A percentile compares a stretch with the other conserved stretches of the same genome.
These are phyloP conservation scores for Trididemnum nubilum DNA, from an alignment of 23 tunicate genomes.

Conservation along the genomic window DNA sequence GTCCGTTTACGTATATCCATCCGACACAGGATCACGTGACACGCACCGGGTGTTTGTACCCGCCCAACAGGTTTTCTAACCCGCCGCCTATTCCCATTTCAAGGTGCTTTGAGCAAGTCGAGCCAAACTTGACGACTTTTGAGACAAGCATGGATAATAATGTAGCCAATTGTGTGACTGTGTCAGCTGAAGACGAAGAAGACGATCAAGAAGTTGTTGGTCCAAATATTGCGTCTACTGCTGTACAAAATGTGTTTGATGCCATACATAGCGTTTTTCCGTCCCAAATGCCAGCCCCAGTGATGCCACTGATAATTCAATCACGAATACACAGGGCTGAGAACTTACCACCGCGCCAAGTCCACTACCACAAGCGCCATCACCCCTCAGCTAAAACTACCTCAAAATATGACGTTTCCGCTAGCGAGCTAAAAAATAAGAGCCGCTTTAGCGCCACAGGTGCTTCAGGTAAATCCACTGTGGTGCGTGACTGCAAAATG, in stretches of 20 bases:
- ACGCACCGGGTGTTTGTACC: neutral
- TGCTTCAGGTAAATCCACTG: slow-evolving; percentile 54
- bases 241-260: neutral
- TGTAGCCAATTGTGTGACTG: slow-evolving; percentile 46
- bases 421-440: slow-evolving; percentile 58
- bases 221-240: neutral
- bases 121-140: neutral
- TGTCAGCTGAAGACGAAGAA: neutral
- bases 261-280: too few species aligned
- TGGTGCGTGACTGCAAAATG: slow-evolving; percentile 89
- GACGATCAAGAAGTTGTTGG: neutral
- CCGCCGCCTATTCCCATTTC: neutral
- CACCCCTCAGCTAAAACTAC: slow-evolving; percentile 38
- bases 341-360: slow-evolving; percentile 59
- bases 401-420: slow-evolving; percentile 5
- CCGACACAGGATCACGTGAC: neutral
- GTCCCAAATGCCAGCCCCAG: slow-evolving; percentile 28
- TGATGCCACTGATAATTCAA: slow-evolving; percentile 36
- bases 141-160: slow-evolving; percentile 4
- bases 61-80: neutral
- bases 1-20: neutral
- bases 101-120: neutral
- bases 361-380: slow-evolving; percentile 73
- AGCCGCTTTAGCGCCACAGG: slow-evolving; percentile 83
- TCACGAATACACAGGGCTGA: slow-evolving; percentile 9